Evolutionary conservation across 2,888 invertebrate species (phyloP), one percentile per base, ranked within the genome.

Genomic region (Lydus trimaculatus): DNA sequence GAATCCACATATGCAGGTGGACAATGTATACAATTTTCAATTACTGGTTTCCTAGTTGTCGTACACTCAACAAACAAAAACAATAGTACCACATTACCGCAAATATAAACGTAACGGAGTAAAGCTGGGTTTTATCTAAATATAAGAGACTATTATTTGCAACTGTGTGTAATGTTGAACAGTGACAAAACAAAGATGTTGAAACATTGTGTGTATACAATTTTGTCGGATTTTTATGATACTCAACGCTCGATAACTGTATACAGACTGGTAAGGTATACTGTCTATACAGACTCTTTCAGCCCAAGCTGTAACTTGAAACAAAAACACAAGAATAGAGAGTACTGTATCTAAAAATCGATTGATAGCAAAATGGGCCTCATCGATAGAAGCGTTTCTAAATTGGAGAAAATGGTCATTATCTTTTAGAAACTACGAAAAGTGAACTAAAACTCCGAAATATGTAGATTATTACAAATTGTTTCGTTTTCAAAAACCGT

Each of bases 91-190:
- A 25, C 20, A 23, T 61, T 33, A 20, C 23, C 28, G 28, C 20
- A 31, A 11, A 31, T 28, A 43, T 28, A 28, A 28, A 56, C 69
- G 9, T 62, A 59, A 62, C 65, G 28, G 66, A n/a, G n/a, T 52
- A 61, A 69, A 63, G 52, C 56, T 48, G 28, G 28, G 52, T 43
- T 58, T 64, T 66, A 70, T 70, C 64, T 64, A 59, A 66, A 66
- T 61, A 61, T 61, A 66, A 65, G 58, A 70, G 66, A 64, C 65
- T 61, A 60, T 70, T 70, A 65, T 65, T 61, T 67, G 65, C 67
- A 70, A 70, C 70, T 67, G 65, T 67, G 65, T 67, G 67, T 67
- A 70, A 39, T 65, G 61, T 28, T 48, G 65, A 65, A 20, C 33
- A 31, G 20, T 20, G 31, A 59, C 61, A 61, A 43, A 65, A 68